Evolutionary conservation across 2,113 vertebrate species (phyloP), one percentile per base, ranked within the genome.

Genomic region (Cyrtonyx montezumae): DNA sequence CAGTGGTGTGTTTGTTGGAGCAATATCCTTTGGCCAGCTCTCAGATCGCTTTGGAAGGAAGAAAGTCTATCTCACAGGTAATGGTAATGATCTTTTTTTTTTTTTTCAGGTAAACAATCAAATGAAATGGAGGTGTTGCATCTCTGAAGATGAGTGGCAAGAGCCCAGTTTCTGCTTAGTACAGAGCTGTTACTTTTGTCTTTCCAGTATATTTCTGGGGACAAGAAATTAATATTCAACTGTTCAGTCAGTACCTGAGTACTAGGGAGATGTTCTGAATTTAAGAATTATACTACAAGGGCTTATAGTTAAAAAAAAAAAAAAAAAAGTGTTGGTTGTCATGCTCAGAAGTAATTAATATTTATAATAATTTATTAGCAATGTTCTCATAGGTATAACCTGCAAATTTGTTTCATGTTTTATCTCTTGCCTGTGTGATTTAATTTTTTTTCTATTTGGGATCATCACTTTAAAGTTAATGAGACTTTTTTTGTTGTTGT

Each of bases 41-140:
- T 98, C 98, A 0, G 98, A 98, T 89, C 98, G 95, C 56, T 98
- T 98, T 0, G 98, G 98, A 37, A 98, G 98, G 89, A 98, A 98
- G 67, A 98, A 97, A 28, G 96, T 98, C 73, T 98, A 98, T 91
- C 97, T 98, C 55, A 96, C 97, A 97, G 98, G 98, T 98, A 97
- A 95, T 21, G 14, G 15, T 63, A 40, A 40, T 40, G 25, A 36
- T 63, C 36, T 63, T 37, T 26, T 63, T 40, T 16, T 15, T 17
- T 40, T 28, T 40, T 40, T 16, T 15, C 16, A 28, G 23, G 40
- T 63, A 75, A 11, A 34, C 21, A 3, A 1, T 40, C 32, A 68
- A 1, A 11, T 61, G 21, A 15, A 9, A 5, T n/a, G 17, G 22
- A 59, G 16, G 9, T 42, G 13, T 34, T 0, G 0, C 36, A 40